Base-by-base conservation (phyloP, 2,797 vertebrate species). In the Micromesistius poutassou region DNA sequence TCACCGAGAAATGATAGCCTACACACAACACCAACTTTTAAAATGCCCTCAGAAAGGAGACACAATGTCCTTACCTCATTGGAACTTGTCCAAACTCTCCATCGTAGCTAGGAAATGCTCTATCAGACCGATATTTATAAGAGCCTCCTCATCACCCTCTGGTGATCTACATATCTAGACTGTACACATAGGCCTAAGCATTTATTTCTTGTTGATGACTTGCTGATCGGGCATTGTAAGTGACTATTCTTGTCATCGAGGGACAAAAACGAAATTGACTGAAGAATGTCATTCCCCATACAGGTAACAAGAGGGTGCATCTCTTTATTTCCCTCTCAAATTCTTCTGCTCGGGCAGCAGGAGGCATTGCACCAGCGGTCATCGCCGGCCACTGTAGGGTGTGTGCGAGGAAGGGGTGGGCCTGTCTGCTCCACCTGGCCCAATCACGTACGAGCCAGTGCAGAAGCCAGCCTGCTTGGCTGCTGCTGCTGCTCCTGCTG, bases 351-450 rank as follows among this genome's bases (percentile, higher is more conserved):
- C 62, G 25, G 28, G 62, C 35, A 42, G 31, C 62, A 30, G 30
- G 76, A 55, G 19, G 35, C 74, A 71, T 82, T 86, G 87, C 86
- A 78, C 79, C 85, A 75, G 38, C 33, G 79, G 80, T 80, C 84
- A 80, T 6, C 80, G 77, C 50, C 35, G 68, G 36, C 30, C 14
- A 22, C 5, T 25, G 6, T 25, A 5, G 46, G 38, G 66, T 70
- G 77, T 78, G 78, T 28, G 14, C 31, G 71, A 16, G 22, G 30
- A 22, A 72, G 8, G 71, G 76, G 76, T 73, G 77, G 74, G 50
- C 84, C 87, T 85, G 85, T 85, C 79, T 79, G 12, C 13, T 85
- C 85, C 89, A 94, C 93, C 92, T 93, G 93, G 78, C 12, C 92
- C 91, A 91, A 90, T 91, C 88, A 79, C 70, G 79, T 12, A 30